Base-by-base conservation (phyloP, 2,888 invertebrate genomes). In the Caenorhabditis wallacei region DNA sequence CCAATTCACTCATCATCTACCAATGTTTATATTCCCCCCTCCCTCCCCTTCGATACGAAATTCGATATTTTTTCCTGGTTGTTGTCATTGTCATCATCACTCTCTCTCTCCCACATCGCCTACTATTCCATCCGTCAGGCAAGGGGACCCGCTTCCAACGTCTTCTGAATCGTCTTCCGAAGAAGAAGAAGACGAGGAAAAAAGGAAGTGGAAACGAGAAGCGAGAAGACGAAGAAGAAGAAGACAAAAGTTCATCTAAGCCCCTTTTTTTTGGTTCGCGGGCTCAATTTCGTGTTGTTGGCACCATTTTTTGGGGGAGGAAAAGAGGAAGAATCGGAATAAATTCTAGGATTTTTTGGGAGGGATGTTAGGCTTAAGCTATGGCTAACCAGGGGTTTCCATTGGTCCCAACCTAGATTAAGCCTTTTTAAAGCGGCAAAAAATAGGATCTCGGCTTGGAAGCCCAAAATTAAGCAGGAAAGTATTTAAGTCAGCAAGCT, bases 231-330 rank as follows among this genome's bases (percentile, higher is more conserved):
- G 35, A 57, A 13, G 54, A 37, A 54, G 54, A 46, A 2, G 40
- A 43, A 69, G 69, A 63, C 70, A 63, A 70, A 69, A 70, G 69
- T 70, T 64, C 78, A 68, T 69, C 69, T 76, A 68, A 69, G 59
- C 69, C 63, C 43, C 20, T 40, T 11, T 40, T 40, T 40, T 40
- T 40, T 40, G 40, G 35, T 35, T 16, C 3, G 57, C 35, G 18
- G 20, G 59, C 66, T 68, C 66, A 68, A 68, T 68, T 68, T 68
- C 66, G 22, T 68, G 40, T 53, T 68, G 68, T 56, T 56, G 57
- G 56, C 57, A 54, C 66, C 66, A 26, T 56, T 30, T 24, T 56
- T 24, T 46, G 26, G 46, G 20, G 8, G 51, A 16, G 10, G 30
- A 26, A 43, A 13, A 40, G 16, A 40, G 16, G 8, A 8, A 30